Evolutionary conservation across 1,140 invertebrate genomes (phyloP).

Genomic region (Anastrepha obliqua): DNA sequence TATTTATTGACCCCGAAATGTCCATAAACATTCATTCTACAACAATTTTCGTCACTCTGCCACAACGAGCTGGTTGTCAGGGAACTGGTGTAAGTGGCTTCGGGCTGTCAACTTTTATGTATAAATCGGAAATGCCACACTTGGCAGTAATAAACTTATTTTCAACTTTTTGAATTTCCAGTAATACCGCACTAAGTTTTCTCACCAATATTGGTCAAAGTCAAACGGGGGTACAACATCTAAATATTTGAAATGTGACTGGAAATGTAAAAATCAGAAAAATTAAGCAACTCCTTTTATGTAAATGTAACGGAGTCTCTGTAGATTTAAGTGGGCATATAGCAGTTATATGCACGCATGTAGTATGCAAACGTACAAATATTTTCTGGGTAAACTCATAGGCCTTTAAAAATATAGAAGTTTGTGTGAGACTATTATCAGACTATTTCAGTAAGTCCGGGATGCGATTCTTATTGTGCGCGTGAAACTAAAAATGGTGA

Average conservation of each 20-base stretch:
- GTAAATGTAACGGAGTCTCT: no score
- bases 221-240: constrained; percentile 9
- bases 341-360: no score
- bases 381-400: no score
- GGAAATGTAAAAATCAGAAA: background rate
- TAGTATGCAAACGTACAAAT: no score
- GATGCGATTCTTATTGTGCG: no score
- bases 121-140: constrained; percentile 20
- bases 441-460: no score
- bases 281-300: no score
- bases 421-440: no score
- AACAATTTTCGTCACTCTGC: background rate
- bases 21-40: background rate
- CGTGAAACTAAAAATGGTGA: no score
- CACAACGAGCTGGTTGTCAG: constrained; percentile 14
- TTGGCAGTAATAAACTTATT: constrained; percentile 44
- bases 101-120: constrained; percentile 30
- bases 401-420: no score
- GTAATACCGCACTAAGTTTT: constrained; percentile 10
- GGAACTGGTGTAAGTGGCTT: constrained; percentile 11
- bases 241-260: constrained; percentile 4
- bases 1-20: background rate
- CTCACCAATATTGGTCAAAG: constrained; percentile 25
- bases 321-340: no score
- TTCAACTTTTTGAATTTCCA: constrained; percentile 3